Evolutionary conservation across 2,888 invertebrate genomes (phyloP).

Genomic region (Eupeodes luniger): DNA sequence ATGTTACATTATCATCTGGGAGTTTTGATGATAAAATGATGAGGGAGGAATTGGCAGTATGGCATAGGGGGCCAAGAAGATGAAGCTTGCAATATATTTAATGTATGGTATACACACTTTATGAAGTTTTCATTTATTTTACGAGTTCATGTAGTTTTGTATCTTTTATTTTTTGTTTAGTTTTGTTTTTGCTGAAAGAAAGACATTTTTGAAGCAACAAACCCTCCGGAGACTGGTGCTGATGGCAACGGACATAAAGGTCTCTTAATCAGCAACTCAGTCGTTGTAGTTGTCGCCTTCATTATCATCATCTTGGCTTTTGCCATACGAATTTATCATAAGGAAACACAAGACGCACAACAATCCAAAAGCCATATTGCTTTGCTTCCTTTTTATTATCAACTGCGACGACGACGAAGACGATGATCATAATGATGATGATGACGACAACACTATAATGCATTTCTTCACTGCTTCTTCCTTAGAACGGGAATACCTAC

Average conservation of each 20-base stretch:
- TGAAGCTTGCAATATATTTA: background rate
- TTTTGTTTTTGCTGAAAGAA: slow-evolving; percentile 36
- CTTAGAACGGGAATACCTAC: background rate
- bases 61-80: background rate
- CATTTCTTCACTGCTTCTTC: slow-evolving; percentile 35
- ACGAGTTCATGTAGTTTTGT: slow-evolving; percentile 4
- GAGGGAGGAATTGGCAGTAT: background rate
- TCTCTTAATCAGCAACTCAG: slow-evolving; percentile 40
- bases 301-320: background rate
- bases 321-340: background rate
- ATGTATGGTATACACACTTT: slow-evolving; percentile 45
- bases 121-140: slow-evolving; percentile 63
- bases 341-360: slow-evolving; percentile 8
- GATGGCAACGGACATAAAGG: slow-evolving; percentile 20
- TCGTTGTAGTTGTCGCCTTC: background rate
- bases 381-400: slow-evolving; percentile 50
- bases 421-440: background rate
- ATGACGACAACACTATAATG: slow-evolving; percentile 37
- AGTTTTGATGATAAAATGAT: slow-evolving; percentile 7
- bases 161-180: background rate
- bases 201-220: slow-evolving; percentile 33
- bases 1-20: background rate
- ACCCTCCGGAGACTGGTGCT: slow-evolving; percentile 7
- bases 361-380: slow-evolving; percentile 51
- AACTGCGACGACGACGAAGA: slow-evolving; percentile 1